Evolutionary conservation across 2,888 invertebrate species (phyloP).

Genomic region (Drosophila nr. perissopoda): DNA sequence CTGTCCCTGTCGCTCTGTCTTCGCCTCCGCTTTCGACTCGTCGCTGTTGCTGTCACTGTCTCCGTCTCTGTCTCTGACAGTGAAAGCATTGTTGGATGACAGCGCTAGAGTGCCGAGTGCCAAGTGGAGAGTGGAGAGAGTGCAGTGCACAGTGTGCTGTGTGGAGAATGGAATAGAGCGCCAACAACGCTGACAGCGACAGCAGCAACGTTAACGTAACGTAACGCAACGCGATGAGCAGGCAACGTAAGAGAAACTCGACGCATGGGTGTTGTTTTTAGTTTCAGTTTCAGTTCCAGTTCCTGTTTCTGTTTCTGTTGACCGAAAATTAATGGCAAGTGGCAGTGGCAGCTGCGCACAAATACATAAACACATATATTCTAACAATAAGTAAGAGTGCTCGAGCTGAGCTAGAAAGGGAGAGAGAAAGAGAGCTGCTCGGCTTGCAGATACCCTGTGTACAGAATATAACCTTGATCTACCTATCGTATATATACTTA

Average conservation of each 20-base stretch:
- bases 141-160: not conserved
- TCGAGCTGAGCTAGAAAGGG: not conserved
- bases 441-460: not conserved
- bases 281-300: conserved; percentile 32
- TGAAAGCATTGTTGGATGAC: conserved; percentile 81
- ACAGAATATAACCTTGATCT: no score
- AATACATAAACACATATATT: conserved; percentile 37
- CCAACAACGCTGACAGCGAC: conserved; percentile 44
- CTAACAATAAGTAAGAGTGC: conserved; percentile 25
- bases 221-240: conserved; percentile 20
- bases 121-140: conserved; percentile 12
- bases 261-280: conserved; percentile 37
- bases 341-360: conserved; percentile 68
- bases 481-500: rapidly evolving
- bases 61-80: conserved; percentile 60
- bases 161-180: conserved; percentile 24
- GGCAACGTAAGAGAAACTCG: conserved; percentile 37
- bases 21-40: not conserved
- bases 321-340: conserved; percentile 76
- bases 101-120: conserved; percentile 51
- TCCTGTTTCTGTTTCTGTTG: conserved; percentile 52
- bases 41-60: conserved; percentile 12
- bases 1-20: conserved; percentile 5
- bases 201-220: conserved; percentile 55
- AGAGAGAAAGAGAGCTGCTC: no score